Evolutionary conservation across 1,140 invertebrate species (phyloP), one percentile per base, ranked within the genome.

Genomic region (Diabrotica undecimpunctata): DNA sequence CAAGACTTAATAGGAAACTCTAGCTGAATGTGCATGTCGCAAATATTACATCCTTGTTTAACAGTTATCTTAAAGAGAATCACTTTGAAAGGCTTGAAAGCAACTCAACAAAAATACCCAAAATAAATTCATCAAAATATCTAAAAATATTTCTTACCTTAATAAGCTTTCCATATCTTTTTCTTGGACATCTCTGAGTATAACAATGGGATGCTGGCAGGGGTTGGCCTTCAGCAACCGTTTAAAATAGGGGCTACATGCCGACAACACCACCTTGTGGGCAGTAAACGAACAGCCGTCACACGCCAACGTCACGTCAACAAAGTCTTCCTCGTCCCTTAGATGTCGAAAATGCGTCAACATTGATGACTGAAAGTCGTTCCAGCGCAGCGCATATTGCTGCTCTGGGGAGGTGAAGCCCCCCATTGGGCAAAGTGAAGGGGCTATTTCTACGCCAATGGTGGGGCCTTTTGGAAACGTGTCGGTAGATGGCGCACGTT

Each of bases 151-250:
- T 25, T 25, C 61, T 54, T 76, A 87, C 86, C 91, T 89, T 65
- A 97, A 83, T 66, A 97, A 83, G 70, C 92, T 93, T 78, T 95
- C 92, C 83, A 96, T 92, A 75, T 95, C 93, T 73, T 92, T 87
- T 74, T 92, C 88, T 62, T 90, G 87, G 5, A 96, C 91, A 79
- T 96, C 94, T 75, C 92, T 86, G 56, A 96, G 81, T 72, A 96
- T 96, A 67, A 97, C 90, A 74, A 96, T 96, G 13, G 94, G 94
- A 80, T 96, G 94, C 77, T 94, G 91, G 80, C 93, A 96, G 67
- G 94, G 94, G 81, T 96, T 96, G 35, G 91, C 91, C 84, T 94
- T 95, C 73, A 96, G 85, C 68, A 96, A 82, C 73, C 88, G 86
- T 73, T 92, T 85, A 83, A 96, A 95, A 81, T 95, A 96, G 8